Conservation (phyloP, 1,140 invertebrate genomes). For the Dryas iulia region DNA sequence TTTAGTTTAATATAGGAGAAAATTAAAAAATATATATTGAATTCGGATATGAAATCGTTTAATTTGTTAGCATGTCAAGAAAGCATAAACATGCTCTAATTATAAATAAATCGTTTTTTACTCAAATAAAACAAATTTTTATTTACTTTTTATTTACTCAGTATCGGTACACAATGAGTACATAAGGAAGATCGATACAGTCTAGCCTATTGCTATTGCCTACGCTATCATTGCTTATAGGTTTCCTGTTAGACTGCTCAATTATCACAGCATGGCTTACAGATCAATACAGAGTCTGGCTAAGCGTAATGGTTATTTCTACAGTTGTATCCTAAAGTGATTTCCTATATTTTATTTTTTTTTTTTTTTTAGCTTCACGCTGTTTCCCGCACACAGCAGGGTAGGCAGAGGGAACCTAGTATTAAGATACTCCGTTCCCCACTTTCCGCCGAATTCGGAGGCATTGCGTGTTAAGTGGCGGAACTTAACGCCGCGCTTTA, state of each 20-base stretch:
- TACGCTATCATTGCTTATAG: conserved; percentile 13
- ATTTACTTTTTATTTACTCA: background rate
- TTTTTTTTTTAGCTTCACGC: too few relatives aligned
- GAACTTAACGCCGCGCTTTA: too few relatives aligned
- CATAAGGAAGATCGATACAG: background rate
- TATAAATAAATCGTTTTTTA: too few relatives aligned
- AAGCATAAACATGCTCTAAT: background rate
- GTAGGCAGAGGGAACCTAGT: too few relatives aligned
- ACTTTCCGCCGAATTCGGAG: too few relatives aligned
- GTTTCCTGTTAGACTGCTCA: conserved; percentile 30
- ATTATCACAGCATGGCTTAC: conserved; percentile 27
- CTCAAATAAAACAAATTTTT: too few relatives aligned
- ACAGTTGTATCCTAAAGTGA: conserved; percentile 24
- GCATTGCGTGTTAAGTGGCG: too few relatives aligned
- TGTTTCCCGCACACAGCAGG: too few relatives aligned
- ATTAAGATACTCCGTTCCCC: too few relatives aligned
- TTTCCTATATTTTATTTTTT: conserved; percentile 1
- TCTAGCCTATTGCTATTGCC: background rate
- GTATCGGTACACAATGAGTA: background rate
- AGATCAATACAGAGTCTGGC: conserved; percentile 36
- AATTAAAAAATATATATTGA: too few relatives aligned
- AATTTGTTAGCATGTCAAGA: background rate
- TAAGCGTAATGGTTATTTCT: conserved; percentile 30
- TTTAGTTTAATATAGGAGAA: too few relatives aligned
- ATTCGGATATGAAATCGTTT: too few relatives aligned